Percentiles rank a stretch among this genome's conserved stretches.
Evolutionary conservation across 1,140 invertebrate genomes (phyloP).

Genomic region (Goniozus legneri): DNA sequence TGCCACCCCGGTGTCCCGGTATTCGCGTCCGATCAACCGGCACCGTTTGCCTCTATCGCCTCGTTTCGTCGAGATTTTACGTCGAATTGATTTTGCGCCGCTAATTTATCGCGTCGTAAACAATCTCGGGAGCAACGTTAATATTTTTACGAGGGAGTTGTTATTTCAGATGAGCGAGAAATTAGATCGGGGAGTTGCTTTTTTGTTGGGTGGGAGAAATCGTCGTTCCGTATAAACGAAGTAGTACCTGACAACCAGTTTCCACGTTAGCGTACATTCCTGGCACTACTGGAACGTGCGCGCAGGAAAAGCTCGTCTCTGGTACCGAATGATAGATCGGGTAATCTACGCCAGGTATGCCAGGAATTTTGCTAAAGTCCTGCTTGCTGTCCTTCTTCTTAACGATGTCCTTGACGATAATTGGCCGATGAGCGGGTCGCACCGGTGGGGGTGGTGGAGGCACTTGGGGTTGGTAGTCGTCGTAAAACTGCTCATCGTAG

Average conservation of each 20-base stretch:
- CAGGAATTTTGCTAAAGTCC: slow-evolving; percentile 75
- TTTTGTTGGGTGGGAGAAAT: too few species aligned
- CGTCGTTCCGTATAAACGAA: too few species aligned
- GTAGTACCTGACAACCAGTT: slow-evolving; percentile 82
- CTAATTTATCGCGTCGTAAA: too few species aligned
- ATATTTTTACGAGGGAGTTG: too few species aligned
- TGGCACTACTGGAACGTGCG: slow-evolving; percentile 69
- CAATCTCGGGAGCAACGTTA: too few species aligned
- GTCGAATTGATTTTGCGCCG: too few species aligned
- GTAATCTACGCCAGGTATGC: slow-evolving; percentile 72
- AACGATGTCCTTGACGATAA: slow-evolving; percentile 23
- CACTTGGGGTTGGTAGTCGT: slow-evolving; percentile 23
- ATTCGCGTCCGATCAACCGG: too few species aligned
- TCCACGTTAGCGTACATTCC: slow-evolving; percentile 86
- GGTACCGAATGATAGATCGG: slow-evolving; percentile 74
- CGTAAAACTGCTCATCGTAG: slow-evolving; percentile 8
- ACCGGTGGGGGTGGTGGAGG: slow-evolving; percentile 31
- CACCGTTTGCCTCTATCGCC: too few species aligned
- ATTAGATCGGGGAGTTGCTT: too few species aligned
- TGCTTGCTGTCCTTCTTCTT: slow-evolving; percentile 61
- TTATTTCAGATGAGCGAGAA: too few species aligned
- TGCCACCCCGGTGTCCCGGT: too few species aligned
- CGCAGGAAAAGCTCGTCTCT: slow-evolving; percentile 74
- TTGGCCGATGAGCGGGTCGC: slow-evolving; percentile 22
- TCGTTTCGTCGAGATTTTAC: too few species aligned